Evolutionary conservation across 2,888 invertebrate species (phyloP), one percentile per base, ranked within the genome.

Genomic region (Chalcosyrphus nemorum): DNA sequence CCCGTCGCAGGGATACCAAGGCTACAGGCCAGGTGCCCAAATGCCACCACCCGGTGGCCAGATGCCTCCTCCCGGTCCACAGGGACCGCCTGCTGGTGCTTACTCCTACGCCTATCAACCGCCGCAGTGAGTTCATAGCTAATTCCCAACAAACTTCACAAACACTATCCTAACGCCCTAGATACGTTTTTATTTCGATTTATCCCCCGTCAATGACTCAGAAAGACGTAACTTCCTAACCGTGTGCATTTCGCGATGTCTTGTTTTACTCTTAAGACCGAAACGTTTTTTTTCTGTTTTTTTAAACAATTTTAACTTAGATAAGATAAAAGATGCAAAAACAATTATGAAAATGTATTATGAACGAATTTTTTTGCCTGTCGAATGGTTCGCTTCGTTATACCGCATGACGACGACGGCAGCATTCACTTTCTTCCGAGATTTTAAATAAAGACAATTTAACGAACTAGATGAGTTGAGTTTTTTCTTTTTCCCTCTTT

Each of bases 21-120:
- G 94, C 68, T 93, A 94, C 17, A 91, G 94, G 82, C 94, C 94
- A 6, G 94, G 94, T 1, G 93, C 93, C 29, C 92, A 93, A 61
- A 93, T 93, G 88, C 93, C 93, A 89, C 93, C 93, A 41, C 93
- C 93, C 3, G 93, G 93, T 2, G 89, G 90, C 2, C 90, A 90
- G 74, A 90, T 90, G 45, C 91, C 91, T 24, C 86, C 87, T 0
- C 94, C 94, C 0, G 94, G 94, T 4, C 95, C 95, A 2, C 95
- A 95, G 84, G 95, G 94, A 3, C 95, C 94, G 19, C 95, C 95
- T 4, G 95, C 95, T 86, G 94, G 95, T 75, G 94, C 94, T 78
- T 96, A 96, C 89, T 94, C 95, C 41, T 96, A 96, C 89, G 94
- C 95, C 61, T 96, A 96, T 89, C 96, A 96, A 88, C 96, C 96